Base-by-base conservation (phyloP, 2,113 vertebrate genomes). In the Amphiprion percula region DNA sequence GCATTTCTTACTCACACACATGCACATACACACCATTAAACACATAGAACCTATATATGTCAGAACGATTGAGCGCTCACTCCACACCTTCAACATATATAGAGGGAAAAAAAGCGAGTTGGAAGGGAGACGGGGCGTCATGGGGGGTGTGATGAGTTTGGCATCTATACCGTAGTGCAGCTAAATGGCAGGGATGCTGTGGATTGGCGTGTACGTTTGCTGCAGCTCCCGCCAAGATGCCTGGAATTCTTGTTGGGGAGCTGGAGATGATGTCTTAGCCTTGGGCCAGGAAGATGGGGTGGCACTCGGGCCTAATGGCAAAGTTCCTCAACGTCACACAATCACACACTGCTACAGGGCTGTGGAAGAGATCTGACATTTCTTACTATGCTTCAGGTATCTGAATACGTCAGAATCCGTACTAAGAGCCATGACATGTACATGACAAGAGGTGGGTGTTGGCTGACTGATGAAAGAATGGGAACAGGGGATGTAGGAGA, bases 381-480 rank as follows among this genome's bases (percentile, higher is more conserved):
- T 79, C 76, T 83, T 12, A 47, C 46, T 82, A 59, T 14, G 71
- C 81, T 87, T 74, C 75, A 90, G 88, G 90, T 93, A 71, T 78
- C 60, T 44, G 63, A 70, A 79, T 67, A n/a, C 24, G 28, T 82
- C 77, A 73, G 79, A 78, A 66, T 79, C 26, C 5, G 12, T 44
- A 15, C 61, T 26, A 60, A 81, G 65, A 85, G 56, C 65, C 84
- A 54, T 85, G 85, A 88, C 90, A 87, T 77, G 85, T 73, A 84
- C 59, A 73, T 80, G 88, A 93, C 86, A 87, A 71, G 84, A 70
- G 59, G 81, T 85, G 68, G 88, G 81, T 82, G 87, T 86, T 77
- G 86, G 87, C 71, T 88, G 91, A 88, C 10, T 69, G 88, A 85
- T 88, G 89, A 90, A 90, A 88, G 87, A 88, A 88, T 63, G 71